Conservation (phyloP, 2,797 vertebrate genomes). For the Stomatorhinus walkeri region DNA sequence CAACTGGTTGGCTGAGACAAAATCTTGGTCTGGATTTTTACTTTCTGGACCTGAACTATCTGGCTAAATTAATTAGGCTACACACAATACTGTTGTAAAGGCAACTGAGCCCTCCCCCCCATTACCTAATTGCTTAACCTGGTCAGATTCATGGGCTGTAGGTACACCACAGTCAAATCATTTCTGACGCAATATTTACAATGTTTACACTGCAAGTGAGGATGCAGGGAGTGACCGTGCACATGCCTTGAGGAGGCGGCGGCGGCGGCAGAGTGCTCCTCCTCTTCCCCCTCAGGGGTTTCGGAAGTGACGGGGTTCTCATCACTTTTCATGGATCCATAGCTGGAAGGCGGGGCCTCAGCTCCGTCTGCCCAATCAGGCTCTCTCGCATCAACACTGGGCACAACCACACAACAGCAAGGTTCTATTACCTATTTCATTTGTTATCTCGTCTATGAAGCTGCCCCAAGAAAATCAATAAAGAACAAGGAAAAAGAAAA, state of each 20-base stretch:
- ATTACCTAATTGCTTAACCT: background rate
- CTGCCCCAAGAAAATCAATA: background rate
- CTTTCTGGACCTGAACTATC: background rate
- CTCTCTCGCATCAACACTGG: background rate
- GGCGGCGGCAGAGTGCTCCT: too few relatives aligned
- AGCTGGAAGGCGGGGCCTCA: conserved; percentile 53
- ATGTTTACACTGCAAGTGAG: background rate
- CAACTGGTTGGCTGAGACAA: background rate
- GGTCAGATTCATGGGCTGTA: background rate
- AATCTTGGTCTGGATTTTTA: background rate
- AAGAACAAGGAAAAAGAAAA: background rate
- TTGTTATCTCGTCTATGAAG: background rate
- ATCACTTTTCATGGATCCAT: conserved; percentile 68
- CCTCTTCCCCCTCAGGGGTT: background rate
- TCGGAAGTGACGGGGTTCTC: background rate
- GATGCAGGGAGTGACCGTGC: background rate
- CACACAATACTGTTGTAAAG: background rate
- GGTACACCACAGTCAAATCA: background rate
- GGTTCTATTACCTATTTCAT: background rate
- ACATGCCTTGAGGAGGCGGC: conserved; percentile 26
- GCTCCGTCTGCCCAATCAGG: conserved; percentile 27
- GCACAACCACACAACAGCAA: background rate
- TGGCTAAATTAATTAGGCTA: background rate
- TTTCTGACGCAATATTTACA: background rate
- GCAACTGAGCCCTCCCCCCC: background rate